Base-by-base conservation (phyloP, 2,797 vertebrate genomes). In the Falco novaeseelandiae region DNA sequence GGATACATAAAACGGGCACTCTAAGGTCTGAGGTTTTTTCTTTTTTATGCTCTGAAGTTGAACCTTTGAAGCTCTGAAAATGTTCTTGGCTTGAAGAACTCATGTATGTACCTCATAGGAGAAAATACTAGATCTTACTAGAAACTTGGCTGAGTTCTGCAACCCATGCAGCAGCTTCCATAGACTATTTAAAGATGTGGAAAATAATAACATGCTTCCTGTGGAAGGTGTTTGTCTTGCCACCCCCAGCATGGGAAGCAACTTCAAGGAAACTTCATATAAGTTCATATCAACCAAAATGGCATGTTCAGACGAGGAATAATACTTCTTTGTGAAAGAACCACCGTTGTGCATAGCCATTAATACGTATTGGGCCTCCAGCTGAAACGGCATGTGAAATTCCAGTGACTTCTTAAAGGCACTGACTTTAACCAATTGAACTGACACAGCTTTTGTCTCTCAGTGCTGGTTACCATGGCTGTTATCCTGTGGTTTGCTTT, bases 381-480 rank as follows among this genome's bases (percentile, higher is more conserved):
- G 5, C 27, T 38, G 78, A 29, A 92, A 76, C 0, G 6, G 48
- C 34, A 19, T 52, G 22, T 88, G 73, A 79, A 67, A 91, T 91
- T 85, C 57, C 78, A 81, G 46, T 57, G 74, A 34, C 44, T 65
- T 87, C 77, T 79, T 59, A 42, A 72, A 89, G 59, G 36, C 55
- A 42, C 52, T 51, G 54, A 25, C 40, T 90, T 66, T 88, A 88
- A 38, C 29, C 62, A 29, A 18, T 29, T 19, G 73, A 89, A 58
- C 62, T 27, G 52, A 54, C 42, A 16, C 54, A 85, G 89, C 59
- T 80, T 79, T 87, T 93, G 74, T 87, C 30, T 69, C 46, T 65
- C 0, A 0, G 67, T 0, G 0, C 85, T 46, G 49, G 57, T 36
- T 87, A 10, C 70, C 12, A 3, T 42, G 54, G 55, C 51, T 59